Evolutionary conservation across 2,888 invertebrate species (phyloP), one percentile per base, ranked within the genome.

Genomic region (Tenthredo amoena): DNA sequence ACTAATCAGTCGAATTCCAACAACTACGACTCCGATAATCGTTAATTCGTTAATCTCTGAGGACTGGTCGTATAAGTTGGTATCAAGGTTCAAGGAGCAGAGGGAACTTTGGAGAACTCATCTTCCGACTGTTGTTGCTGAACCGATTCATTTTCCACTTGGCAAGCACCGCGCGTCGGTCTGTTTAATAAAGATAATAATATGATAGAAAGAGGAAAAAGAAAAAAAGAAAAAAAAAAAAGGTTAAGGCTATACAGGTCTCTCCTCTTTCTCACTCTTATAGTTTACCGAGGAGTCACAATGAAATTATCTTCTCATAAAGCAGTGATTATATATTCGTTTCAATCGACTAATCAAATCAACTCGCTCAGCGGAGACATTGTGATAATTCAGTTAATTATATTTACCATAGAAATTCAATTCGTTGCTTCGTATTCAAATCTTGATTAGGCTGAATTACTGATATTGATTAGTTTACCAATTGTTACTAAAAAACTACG

Each of bases 341-440:
- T 81, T 68, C 68, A 71, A 83, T 83, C 43, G 43, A 34, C 47
- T 65, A 68, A 83, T 83, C 83, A 47, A 68, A 83, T 83, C 47
- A 50, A n/a, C 37, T 55, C 47, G 31, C 65, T 68, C 68, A 47
- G 37, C 83, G 81, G 40, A 65, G 40, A 62, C 81, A 81, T 58
- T 81, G 77, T 77, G 50, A 77, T 55, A 55, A 77, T 77, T 77
- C 50, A 55, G 50, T 77, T 77, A 77, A 77, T 77, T 77, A 77
- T 50, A 77, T 68, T 68, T 43, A 43, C 21, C 43, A 43, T 40
- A 74, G 74, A 43, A 34, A 47, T 40, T 43, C 74, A 40, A 74
- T 40, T 74, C 21, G 74, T 21, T 9, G 9, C 5, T 31, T 50
- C 55, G 31, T 21, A 55, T 31, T 12, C 50, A 50, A 31, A 55